Evolutionary conservation across 2,888 invertebrate genomes (phyloP), one percentile per base, ranked within the genome.

Genomic region (Cheiracanthium punctorium): DNA sequence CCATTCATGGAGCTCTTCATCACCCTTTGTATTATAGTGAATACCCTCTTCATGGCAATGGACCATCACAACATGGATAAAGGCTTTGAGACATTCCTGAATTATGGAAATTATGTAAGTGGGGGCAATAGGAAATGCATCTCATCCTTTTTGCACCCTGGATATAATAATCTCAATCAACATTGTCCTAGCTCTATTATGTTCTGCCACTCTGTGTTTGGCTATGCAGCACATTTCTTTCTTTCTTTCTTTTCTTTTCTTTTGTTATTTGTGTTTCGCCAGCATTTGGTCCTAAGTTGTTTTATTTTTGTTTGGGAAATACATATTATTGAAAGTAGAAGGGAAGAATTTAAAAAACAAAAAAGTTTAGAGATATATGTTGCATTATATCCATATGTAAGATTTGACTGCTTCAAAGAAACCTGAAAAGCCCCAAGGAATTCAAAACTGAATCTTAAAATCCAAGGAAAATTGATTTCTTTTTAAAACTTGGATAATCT

Each of bases 1-100:
- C 97, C 98, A 10, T 99, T 99, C 93, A 97, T 98, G 90, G 99
- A 99, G 92, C 94, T 99, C 90, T 98, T 98, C 93, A 98, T 99
- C 92, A 99, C 98, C 41, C 94, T 99, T 87, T 98, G 98, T 93
- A 99, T 99, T 93, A 96, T 98, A 89, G 97, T 98, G 91, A 99
- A 99, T 92, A 99, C 98, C 12, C 93, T 97, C 90, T 98, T 98
- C 93, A 98, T 98, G 98, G 98, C 98, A 29, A 93, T 98, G 92
- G 98, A 98, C 93, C 97, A 98, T 91, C 96, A 98, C 92, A 96
- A 96, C 90, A 98, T 98, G 97, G 95, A 96, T 91, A 94, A 94
- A 91, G 95, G 95, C 90, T 95, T 98, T 94, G 96, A 96, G 86
- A 94, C 93, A 90, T 95, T 96, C 72, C 94, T 98, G 89, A 96